A percentile compares a stretch with the other conserved stretches of the same genome.
Conservation (phyloP, 2,888 invertebrate genomes). For the Furcula furcula region DNA sequence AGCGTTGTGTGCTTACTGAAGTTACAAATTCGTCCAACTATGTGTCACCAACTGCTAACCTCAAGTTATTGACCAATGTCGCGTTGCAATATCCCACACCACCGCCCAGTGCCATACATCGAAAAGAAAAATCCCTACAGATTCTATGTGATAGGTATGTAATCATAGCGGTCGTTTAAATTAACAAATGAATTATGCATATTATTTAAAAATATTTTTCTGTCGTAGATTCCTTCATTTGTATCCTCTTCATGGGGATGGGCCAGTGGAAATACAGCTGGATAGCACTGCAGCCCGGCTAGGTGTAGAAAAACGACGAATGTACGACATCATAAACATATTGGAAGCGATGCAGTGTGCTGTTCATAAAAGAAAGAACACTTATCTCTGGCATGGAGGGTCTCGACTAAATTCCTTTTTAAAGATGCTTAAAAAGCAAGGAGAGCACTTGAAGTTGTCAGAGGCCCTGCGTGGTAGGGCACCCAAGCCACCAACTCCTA, state of each 20-base stretch:
- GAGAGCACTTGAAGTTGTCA: slow-evolving; percentile 75
- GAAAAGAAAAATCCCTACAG: slow-evolving; percentile 83
- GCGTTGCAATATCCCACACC: slow-evolving; percentile 80
- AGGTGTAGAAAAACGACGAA: slow-evolving; percentile 85
- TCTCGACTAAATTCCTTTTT: slow-evolving; percentile 81
- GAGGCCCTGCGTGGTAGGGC: slow-evolving; percentile 76
- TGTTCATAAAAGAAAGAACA: slow-evolving; percentile 84
- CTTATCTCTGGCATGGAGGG: slow-evolving; percentile 87
- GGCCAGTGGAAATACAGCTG: slow-evolving; percentile 81
- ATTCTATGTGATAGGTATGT: slow-evolving; percentile 82
- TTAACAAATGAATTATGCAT: not conserved
- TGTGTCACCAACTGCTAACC: slow-evolving; percentile 85
- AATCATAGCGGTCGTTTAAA: not conserved
- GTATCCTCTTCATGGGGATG: slow-evolving; percentile 76
- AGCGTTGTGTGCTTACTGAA: slow-evolving; percentile 78
- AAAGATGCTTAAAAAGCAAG: slow-evolving; percentile 82
- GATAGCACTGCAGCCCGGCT: slow-evolving; percentile 84
- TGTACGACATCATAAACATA: slow-evolving; percentile 89
- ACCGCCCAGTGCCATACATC: slow-evolving; percentile 71
- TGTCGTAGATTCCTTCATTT: slow-evolving; percentile 77
- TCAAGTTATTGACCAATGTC: slow-evolving; percentile 85
- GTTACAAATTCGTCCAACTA: slow-evolving; percentile 78
- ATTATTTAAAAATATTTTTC: slow-evolving; percentile 5
- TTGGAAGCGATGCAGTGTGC: slow-evolving; percentile 87
- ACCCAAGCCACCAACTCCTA: slow-evolving; percentile 73